These are phyloP conservation scores for Scytalopus superciliaris DNA, from an alignment of 2,113 vertebrate species.

Conservation along the genomic window DNA sequence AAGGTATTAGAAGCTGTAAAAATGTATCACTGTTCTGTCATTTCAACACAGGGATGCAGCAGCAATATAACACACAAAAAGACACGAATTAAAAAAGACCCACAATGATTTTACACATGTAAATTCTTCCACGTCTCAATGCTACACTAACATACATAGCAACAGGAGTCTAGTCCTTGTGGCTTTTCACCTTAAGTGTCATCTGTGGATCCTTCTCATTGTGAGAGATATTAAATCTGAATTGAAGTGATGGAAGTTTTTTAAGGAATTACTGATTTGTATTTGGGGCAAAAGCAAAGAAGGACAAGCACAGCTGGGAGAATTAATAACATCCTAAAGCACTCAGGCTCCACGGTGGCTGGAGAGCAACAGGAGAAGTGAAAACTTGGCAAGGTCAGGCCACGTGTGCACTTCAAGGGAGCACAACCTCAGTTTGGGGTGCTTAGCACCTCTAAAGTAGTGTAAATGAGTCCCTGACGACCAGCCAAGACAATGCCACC, in stretches of 20 bases:
- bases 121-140: background rate
- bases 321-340: background rate
- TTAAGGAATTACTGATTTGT: background rate
- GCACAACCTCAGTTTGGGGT: background rate
- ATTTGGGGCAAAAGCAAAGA: background rate
- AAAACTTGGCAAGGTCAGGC: background rate
- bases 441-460: background rate
- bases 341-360: background rate
- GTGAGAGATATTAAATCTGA: background rate
- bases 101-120: background rate
- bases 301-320: background rate
- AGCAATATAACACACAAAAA: background rate
- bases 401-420: background rate
- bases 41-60: background rate
- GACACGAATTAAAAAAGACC: rapidly evolving
- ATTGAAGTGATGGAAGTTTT: background rate
- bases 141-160: background rate
- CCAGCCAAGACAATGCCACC: background rate
- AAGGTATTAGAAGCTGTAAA: background rate
- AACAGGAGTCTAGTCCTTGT: background rate
- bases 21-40: background rate
- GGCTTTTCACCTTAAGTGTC: background rate
- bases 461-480: background rate
- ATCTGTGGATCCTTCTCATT: background rate
- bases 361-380: background rate